Conservation (phyloP, 2,888 invertebrate genomes). For the Incurvaria masculella region DNA sequence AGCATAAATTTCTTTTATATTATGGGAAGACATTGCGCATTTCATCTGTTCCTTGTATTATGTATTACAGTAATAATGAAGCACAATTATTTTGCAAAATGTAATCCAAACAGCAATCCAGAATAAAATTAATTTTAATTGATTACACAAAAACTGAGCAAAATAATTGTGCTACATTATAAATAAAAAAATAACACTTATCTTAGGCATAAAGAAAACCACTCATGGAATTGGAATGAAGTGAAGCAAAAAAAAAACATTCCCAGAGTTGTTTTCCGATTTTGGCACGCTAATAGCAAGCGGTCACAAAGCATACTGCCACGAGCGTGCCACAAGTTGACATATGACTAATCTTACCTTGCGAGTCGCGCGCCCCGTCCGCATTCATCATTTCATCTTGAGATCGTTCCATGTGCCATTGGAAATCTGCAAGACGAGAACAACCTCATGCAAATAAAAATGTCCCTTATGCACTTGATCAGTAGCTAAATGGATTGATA, state of each 20-base stretch:
- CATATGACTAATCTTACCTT: slow-evolving; percentile 67
- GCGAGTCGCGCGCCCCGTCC: slow-evolving; percentile 84
- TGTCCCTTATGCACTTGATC: too few relatives aligned
- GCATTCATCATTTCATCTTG: slow-evolving; percentile 86
- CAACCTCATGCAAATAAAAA: too few relatives aligned
- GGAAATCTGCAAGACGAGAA: slow-evolving; percentile 64
- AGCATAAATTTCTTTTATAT: slow-evolving; percentile 44
- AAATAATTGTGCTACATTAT: slow-evolving; percentile 1
- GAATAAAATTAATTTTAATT: slow-evolving; percentile 4
- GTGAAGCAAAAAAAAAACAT: slow-evolving; percentile 20
- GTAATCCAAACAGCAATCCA: slow-evolving; percentile 5
- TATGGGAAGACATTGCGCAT: slow-evolving; percentile 59
- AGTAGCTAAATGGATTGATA: too few relatives aligned
- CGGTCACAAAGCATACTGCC: neutral
- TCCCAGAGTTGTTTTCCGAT: slow-evolving; percentile 27
- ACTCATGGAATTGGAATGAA: neutral
- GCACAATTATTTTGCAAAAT: slow-evolving; percentile 6
- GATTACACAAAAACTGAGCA: too few relatives aligned
- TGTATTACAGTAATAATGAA: neutral
- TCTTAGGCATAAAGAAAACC: neutral
- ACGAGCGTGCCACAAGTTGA: neutral
- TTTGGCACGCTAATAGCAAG: slow-evolving; percentile 15
- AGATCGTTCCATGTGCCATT: slow-evolving; percentile 83
- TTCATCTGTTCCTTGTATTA: slow-evolving; percentile 53
- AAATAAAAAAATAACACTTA: neutral